These are phyloP conservation scores for Trogon surrucura DNA, from an alignment of 2,113 vertebrate genomes.

Conservation along the genomic window DNA sequence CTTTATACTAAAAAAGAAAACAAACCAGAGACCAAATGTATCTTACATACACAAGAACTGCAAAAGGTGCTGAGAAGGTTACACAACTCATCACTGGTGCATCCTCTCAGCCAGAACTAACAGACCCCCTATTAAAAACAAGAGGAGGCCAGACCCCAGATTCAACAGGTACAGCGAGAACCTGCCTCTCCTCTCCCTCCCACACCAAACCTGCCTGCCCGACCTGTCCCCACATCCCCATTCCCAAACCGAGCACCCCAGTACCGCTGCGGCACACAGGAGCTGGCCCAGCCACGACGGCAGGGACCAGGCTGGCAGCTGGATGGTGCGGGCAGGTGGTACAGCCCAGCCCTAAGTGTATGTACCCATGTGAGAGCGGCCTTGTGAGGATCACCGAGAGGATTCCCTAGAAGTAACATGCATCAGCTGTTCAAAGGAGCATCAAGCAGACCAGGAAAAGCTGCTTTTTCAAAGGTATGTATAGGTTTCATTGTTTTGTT, in stretches of 20 bases:
- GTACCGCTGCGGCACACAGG: rapidly evolving
- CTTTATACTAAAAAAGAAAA: slow-evolving; percentile 88
- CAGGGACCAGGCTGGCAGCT: rapidly evolving
- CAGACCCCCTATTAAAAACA: neutral
- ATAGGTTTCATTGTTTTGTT: no score
- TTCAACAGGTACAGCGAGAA: neutral
- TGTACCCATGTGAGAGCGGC: rapidly evolving
- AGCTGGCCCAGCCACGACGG: rapidly evolving
- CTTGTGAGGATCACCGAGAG: neutral
- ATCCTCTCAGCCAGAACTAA: neutral
- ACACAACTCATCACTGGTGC: neutral
- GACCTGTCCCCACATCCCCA: rapidly evolving
- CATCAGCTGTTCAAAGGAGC: neutral
- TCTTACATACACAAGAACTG: neutral
- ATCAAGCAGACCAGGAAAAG: neutral
- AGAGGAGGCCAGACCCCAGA: neutral
- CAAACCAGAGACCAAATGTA: neutral
- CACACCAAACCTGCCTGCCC: neutral
- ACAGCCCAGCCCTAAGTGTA: no score
- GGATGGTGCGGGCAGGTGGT: rapidly evolving
- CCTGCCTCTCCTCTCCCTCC: neutral
- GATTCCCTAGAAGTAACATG: neutral
- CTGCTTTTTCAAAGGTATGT: neutral
- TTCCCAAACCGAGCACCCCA: rapidly evolving
- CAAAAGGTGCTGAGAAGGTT: neutral